Base-by-base conservation (phyloP, 2,888 invertebrate species). In the Sicus ferrugineus region DNA sequence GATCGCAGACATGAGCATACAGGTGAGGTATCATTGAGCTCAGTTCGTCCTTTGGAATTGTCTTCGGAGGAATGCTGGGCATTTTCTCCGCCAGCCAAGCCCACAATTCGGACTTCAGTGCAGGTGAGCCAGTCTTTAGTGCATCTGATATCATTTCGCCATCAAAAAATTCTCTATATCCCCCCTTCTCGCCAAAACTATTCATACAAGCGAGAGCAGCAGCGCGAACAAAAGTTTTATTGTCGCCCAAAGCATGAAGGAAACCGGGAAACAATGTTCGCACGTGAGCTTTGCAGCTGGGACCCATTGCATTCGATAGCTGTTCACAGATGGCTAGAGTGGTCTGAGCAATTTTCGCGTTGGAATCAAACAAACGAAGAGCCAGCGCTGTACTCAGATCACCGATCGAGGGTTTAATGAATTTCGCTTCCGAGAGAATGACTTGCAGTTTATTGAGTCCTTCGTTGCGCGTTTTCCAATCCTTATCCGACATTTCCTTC, bases 101-200 rank as follows among this genome's bases (percentile, higher is more conserved):
- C 89, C 96, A 91, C 69, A 97, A 85, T 83, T 96, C 93, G 1
- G 91, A 88, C 68, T 95, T 88, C 0, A 96, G 87, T 52, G 90
- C 89, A 0, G 97, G 97, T 54, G 95, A 94, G 68, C 96, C 96
- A 0, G 89, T 86, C 82, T 93, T 93, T 4, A 98, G 87, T 1
- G 94, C 94, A 85, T 97, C 96, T 16, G 89, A 89, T 73, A 97
- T 89, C 89, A 96, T 94, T 87, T 97, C 97, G 48, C 91, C 92
- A 68, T 97, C 97, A 71, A 96, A 92, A 77, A 93, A 90, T 75
- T 93, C 92, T 72, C 91, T 91, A 75, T 91, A 90, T 0, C 94
- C 93, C 69, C 93, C 92, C 77, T 93, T 91, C 66, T 93, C 92
- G 52, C 92, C 92, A 91, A 95, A 97, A 2, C 92, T 87, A 79